Evolutionary conservation across 2,888 invertebrate genomes (phyloP), one percentile per base, ranked within the genome.

Genomic region (Leptinotarsa haldemani): DNA sequence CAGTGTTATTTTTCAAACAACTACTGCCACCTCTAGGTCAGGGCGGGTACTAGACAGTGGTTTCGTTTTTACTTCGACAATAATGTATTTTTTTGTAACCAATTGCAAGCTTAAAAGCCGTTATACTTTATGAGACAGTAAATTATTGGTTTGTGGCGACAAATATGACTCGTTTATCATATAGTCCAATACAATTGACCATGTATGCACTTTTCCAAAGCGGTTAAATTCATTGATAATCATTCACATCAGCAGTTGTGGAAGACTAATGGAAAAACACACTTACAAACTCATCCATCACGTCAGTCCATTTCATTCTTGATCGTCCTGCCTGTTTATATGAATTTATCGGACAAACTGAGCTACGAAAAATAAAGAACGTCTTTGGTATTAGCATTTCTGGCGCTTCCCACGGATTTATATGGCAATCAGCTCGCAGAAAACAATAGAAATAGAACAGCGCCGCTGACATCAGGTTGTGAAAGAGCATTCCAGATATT

Each of bases 391-490:
- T 53, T 67, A 67, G 53, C 53, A 67, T 67, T 67, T 67, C 53
- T 67, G 18, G 53, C 67, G 53, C 53, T 52, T 53, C 53, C 40
- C 53, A 40, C 53, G 40, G 53, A 67, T 67, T 67, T 67, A 67
- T 67, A 66, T 52, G 12, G 53, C 67, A 67, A 53, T 53, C 67
- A 67, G 13, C 25, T 25, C 67, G 53, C 5, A 30, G 52, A 67
- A 46, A 67, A 67, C 67, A 67, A 67, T 66, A 66, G 66, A 52
- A 67, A 67, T 67, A 67, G 53, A 67, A 67, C 53, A 53, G 67
- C 25, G 52, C 50, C 53, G 52, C 15, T 50, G 66, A 52, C 25
- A 18, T 16, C 53, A 67, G 40, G 67, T 53, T 67, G 40, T 67
- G 67, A 40, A 53, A 67, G 53, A 67, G 67, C 67, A 67, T 53